These are phyloP conservation scores for Caenorhabditis sulstoni DNA, from an alignment of 2,888 invertebrate species.

Conservation along the genomic window DNA sequence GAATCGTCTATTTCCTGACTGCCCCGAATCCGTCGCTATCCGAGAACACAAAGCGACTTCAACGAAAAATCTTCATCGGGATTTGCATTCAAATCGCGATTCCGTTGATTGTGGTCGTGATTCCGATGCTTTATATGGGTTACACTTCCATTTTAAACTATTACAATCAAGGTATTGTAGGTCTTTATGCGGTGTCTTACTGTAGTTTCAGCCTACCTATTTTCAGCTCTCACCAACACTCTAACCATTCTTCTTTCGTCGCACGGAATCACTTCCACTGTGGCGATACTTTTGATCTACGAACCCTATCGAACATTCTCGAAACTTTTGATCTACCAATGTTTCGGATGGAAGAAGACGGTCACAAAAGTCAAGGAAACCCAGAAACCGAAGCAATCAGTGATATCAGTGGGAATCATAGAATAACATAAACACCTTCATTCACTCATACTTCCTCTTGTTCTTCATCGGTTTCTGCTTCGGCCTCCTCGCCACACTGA, in stretches of 20 bases:
- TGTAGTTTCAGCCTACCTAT: no score
- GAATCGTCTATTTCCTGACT: background rate
- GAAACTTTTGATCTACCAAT: background rate
- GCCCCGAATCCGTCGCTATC: no score
- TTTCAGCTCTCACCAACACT: background rate
- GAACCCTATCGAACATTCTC: background rate
- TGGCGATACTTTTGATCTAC: background rate
- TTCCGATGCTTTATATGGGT: no score
- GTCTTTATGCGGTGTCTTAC: no score
- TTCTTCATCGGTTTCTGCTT: conserved; percentile 26
- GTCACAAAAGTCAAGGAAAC: background rate
- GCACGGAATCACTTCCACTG: background rate
- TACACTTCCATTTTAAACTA: no score
- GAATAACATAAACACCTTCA: no score
- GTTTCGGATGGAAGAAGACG: background rate
- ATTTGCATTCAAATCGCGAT: no score
- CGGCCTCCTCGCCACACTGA: conserved; percentile 5
- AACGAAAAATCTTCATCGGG: no score
- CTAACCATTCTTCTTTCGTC: background rate
- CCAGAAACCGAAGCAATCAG: background rate
- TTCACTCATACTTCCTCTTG: conserved; percentile 14
- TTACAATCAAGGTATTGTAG: no score
- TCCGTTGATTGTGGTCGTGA: no score
- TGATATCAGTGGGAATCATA: no score
- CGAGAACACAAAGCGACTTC: no score